These are phyloP conservation scores for Seriola aureovittata DNA, from an alignment of 2,113 vertebrate genomes.

Conservation along the genomic window DNA sequence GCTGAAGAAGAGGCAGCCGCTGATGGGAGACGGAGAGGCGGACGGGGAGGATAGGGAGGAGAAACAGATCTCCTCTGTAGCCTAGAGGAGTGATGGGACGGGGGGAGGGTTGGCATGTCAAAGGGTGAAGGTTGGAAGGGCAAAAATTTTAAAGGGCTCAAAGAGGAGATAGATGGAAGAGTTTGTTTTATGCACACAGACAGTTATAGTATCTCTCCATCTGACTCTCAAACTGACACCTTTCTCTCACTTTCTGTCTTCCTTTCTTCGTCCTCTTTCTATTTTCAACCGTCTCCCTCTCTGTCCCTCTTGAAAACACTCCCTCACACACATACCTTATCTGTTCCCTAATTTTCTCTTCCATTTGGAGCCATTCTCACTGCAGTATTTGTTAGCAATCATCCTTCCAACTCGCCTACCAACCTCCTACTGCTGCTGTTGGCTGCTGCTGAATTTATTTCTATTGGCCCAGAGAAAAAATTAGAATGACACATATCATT, in stretches of 20 bases:
- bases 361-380: conserved; percentile 54
- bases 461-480: conserved; percentile 36
- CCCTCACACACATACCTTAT: conserved; percentile 51
- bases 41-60: conserved; percentile 93
- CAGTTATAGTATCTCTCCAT: conserved; percentile 42
- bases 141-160: conserved; percentile 73
- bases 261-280: conserved; percentile 55
- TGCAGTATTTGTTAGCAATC: conserved; percentile 55
- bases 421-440: conserved; percentile 68
- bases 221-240: conserved; percentile 61
- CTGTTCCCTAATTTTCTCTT: conserved; percentile 58
- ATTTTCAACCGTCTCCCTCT: conserved; percentile 62
- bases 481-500: conserved; percentile 57
- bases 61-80: conserved; percentile 98
- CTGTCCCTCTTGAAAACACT: conserved; percentile 47
- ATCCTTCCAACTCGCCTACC: conserved; percentile 65
- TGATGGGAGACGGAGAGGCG: conserved; percentile 95
- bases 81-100: conserved; percentile 79
- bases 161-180: conserved; percentile 68
- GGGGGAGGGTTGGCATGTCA: conserved; percentile 59
- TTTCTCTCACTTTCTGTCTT: conserved; percentile 58
- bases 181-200: conserved; percentile 54
- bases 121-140: conserved; percentile 60
- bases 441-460: conserved; percentile 61
- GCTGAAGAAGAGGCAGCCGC: conserved; percentile 96